Conservation (phyloP, 2,113 vertebrate genomes). For the Sula dactylatra region DNA sequence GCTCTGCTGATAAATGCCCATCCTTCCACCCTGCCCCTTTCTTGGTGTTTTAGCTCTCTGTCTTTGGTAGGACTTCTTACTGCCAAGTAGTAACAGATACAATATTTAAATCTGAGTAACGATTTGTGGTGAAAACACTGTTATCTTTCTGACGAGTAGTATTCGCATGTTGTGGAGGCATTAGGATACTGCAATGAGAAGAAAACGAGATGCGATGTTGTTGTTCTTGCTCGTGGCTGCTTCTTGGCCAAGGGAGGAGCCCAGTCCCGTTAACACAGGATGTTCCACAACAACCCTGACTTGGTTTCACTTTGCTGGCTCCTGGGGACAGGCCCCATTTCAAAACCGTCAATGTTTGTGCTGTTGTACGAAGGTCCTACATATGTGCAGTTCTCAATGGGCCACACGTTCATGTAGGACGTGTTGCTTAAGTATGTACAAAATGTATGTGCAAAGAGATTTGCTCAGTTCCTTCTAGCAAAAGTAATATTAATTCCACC, state of each 20-base stretch:
- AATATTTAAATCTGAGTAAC: neutral
- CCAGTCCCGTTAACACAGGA: neutral
- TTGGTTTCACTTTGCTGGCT: neutral
- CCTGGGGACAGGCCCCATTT: accelerated
- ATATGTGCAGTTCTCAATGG: neutral
- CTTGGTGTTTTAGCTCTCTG: neutral
- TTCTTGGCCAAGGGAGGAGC: neutral
- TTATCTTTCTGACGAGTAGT: neutral
- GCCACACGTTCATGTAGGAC: neutral
- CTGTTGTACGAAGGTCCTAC: neutral
- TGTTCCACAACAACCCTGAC: neutral
- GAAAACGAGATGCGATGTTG: accelerated
- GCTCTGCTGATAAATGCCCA: neutral
- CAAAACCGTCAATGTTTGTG: neutral
- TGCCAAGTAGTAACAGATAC: neutral
- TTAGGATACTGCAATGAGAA: neutral
- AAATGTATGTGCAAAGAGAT: neutral
- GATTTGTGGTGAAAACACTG: neutral
- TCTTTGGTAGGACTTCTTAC: neutral
- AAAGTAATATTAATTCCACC: neutral
- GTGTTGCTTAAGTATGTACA: neutral
- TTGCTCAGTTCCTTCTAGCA: neutral
- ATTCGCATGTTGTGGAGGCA: accelerated
- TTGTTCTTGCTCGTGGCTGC: neutral
- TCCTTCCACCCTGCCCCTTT: neutral